These are phyloP conservation scores for Phasia obesa DNA, from an alignment of 2,888 invertebrate genomes.

Conservation along the genomic window DNA sequence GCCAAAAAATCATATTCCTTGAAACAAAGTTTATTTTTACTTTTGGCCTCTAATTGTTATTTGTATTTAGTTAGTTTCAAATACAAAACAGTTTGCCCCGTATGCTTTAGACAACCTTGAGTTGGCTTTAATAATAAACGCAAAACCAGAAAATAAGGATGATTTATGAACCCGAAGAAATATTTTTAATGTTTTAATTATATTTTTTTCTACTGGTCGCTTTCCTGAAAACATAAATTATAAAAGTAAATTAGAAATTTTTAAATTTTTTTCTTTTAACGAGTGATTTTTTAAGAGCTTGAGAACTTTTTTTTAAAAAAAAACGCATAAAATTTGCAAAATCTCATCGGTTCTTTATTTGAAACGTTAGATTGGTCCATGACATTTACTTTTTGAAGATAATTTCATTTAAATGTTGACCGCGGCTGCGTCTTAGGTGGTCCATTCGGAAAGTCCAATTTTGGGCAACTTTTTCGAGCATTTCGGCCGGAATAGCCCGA, in stretches of 20 bases:
- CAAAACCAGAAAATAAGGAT: slow-evolving; percentile 26
- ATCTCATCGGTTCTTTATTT: too few species aligned
- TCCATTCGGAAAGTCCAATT: too few species aligned
- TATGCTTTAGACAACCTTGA: slow-evolving; percentile 51
- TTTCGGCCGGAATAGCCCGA: too few species aligned
- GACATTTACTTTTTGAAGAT: too few species aligned
- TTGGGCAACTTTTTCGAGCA: too few species aligned
- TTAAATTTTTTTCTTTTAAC: too few species aligned
- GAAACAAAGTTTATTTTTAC: slow-evolving; percentile 17
- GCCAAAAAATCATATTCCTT: neutral
- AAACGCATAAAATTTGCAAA: too few species aligned
- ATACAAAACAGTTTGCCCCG: slow-evolving; percentile 37
- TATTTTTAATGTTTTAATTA: slow-evolving; percentile 57
- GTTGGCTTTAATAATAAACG: slow-evolving; percentile 15
- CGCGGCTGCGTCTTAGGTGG: too few species aligned
- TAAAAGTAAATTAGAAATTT: slow-evolving; percentile 60
- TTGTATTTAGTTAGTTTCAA: slow-evolving; percentile 48
- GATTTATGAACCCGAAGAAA: slow-evolving; percentile 71
- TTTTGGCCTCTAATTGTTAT: slow-evolving; percentile 57
- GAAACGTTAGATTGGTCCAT: too few species aligned
- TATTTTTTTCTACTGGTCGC: slow-evolving; percentile 32
- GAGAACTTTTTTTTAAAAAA: too few species aligned
- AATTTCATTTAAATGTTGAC: too few species aligned
- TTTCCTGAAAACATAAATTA: slow-evolving; percentile 55
- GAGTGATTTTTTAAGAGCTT: too few species aligned